A percentile compares a stretch with the other conserved stretches of the same genome.
Conservation (phyloP, 2,113 vertebrate species). For the Pavo muticus region DNA sequence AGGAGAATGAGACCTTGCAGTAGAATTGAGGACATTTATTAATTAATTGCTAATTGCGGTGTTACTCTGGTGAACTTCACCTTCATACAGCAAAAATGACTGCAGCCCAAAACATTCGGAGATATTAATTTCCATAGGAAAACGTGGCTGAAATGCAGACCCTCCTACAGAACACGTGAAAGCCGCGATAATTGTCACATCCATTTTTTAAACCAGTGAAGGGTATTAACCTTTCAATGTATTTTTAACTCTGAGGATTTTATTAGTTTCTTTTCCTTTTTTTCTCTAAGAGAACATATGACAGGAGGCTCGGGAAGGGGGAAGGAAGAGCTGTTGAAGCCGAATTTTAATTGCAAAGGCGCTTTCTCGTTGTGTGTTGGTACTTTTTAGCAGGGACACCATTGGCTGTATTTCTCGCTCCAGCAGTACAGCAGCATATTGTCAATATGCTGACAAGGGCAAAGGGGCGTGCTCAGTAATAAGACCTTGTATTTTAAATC, state of each 20-base stretch:
- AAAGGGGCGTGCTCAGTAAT: neutral
- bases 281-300: neutral
- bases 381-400: slow-evolving; percentile 23
- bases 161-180: neutral
- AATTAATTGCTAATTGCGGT: neutral
- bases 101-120: neutral
- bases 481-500: slow-evolving; percentile 23
- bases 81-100: neutral
- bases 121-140: neutral
- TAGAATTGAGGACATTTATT: neutral
- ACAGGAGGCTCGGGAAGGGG: neutral
- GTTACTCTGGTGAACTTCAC: neutral
- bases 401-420: neutral
- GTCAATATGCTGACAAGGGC: neutral
- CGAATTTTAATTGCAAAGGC: neutral
- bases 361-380: neutral
- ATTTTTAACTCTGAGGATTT: neutral
- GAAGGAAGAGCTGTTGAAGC: neutral
- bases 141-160: neutral
- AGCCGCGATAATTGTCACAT: neutral
- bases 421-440: neutral
- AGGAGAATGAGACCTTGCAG: neutral
- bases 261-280: neutral
- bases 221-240: neutral
- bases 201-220: neutral